Conservation (phyloP, 2,888 invertebrate genomes). For the Neoitamus cyanurus region DNA sequence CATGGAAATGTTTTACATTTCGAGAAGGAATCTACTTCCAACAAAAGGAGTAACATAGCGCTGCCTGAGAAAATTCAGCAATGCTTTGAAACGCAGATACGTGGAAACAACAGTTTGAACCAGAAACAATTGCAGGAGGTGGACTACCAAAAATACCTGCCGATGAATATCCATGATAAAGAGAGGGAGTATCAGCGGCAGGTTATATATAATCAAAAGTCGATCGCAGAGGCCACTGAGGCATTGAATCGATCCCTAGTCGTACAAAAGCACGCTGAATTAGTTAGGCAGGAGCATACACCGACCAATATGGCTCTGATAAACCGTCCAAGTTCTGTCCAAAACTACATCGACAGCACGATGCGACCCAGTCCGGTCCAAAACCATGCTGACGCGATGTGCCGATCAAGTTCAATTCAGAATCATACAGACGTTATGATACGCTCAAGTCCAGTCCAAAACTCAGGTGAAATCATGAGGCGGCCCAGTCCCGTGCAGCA, state of each 20-base stretch:
- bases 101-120: neutral
- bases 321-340: neutral
- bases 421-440: neutral
- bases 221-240: neutral
- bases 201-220: constrained; percentile 11
- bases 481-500: constrained; percentile 2
- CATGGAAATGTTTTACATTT: neutral
- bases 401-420: neutral
- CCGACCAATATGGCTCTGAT: neutral
- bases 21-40: neutral
- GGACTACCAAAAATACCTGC: constrained; percentile 1
- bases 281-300: neutral
- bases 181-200: constrained; percentile 37
- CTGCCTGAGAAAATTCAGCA: neutral
- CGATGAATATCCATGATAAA: neutral
- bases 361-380: neutral
- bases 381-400: neutral
- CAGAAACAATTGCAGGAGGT: neutral
- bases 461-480: neutral
- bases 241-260: neutral
- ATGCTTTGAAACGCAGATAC: neutral
- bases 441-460: neutral
- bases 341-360: neutral
- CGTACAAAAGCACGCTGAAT: neutral
- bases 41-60: neutral